phyloP scores from a whole-genome alignment of 2,888 invertebrate species.

The Meteorus cinctellus region DNA sequence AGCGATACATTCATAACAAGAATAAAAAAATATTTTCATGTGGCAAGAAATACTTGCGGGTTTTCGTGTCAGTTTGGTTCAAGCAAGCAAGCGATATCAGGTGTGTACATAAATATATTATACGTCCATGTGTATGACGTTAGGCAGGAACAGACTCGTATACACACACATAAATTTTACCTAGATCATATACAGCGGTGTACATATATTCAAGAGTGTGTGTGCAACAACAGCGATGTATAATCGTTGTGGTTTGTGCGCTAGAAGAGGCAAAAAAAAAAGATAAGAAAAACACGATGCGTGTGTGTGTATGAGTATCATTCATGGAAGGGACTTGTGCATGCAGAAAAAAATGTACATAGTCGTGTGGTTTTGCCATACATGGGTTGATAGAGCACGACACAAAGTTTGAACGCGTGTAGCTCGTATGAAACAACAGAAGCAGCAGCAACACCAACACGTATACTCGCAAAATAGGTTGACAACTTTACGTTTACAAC shows the following conservation, averaged over 20 bases:
- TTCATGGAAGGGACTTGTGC: not conserved
- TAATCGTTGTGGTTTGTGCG: not conserved
- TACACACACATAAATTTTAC: not conserved
- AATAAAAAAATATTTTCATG: not conserved
- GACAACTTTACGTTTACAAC: not conserved
- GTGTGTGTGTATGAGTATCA: not conserved
- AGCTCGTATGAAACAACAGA: not conserved
- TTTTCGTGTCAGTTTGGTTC: not conserved
- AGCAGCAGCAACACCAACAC: not conserved
- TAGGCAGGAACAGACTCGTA: not conserved
- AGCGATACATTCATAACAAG: not conserved
- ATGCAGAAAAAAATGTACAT: not conserved
- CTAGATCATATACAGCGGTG: not conserved
- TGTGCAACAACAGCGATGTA: not conserved
- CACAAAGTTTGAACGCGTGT: not conserved
- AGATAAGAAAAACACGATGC: not conserved
- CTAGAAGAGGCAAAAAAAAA: not conserved
- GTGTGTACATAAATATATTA: slow-evolving; percentile 5
- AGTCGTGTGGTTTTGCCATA: not conserved
- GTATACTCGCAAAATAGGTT: not conserved
- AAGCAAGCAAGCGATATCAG: slow-evolving; percentile 18
- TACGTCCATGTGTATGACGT: not conserved
- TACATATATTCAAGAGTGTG: not conserved
- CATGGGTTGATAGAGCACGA: not conserved
- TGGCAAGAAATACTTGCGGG: not conserved